Conservation (phyloP, 2,797 vertebrate species). For the Falco naumanni region DNA sequence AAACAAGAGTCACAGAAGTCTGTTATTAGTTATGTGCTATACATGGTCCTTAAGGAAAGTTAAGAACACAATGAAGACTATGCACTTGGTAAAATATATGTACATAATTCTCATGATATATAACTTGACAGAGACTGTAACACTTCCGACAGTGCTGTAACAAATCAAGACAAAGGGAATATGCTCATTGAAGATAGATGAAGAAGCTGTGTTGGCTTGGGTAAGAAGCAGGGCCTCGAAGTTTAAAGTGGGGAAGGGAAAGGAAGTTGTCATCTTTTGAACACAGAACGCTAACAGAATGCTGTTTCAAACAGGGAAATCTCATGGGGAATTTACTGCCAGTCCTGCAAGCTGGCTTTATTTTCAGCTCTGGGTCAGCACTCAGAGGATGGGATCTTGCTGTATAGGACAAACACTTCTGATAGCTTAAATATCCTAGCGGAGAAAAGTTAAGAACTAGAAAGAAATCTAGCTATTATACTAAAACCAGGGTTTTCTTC, state of each 20-base stretch:
- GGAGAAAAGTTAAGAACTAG: not conserved
- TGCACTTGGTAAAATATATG: not conserved
- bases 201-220: not conserved
- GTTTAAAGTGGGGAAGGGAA: not conserved
- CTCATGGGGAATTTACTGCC: not conserved
- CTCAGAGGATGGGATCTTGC: not conserved
- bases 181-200: not conserved
- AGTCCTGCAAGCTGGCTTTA: constrained; percentile 22
- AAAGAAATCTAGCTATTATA: not conserved
- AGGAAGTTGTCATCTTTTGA: not conserved
- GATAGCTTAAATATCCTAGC: not conserved
- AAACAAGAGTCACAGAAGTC: not conserved
- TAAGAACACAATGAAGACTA: not conserved
- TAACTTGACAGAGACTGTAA: not conserved
- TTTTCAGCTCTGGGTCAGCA: constrained; percentile 27
- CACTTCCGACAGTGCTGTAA: not conserved
- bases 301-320: not conserved
- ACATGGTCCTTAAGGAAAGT: not conserved
- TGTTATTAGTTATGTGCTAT: not conserved
- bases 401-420: not conserved
- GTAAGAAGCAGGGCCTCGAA: not conserved
- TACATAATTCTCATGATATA: not conserved
- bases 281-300: not conserved
- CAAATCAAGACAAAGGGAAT: not conserved
- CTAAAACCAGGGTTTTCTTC: not conserved